Conservation (phyloP, 2,113 vertebrate genomes). For the Brachyistius frenatus region DNA sequence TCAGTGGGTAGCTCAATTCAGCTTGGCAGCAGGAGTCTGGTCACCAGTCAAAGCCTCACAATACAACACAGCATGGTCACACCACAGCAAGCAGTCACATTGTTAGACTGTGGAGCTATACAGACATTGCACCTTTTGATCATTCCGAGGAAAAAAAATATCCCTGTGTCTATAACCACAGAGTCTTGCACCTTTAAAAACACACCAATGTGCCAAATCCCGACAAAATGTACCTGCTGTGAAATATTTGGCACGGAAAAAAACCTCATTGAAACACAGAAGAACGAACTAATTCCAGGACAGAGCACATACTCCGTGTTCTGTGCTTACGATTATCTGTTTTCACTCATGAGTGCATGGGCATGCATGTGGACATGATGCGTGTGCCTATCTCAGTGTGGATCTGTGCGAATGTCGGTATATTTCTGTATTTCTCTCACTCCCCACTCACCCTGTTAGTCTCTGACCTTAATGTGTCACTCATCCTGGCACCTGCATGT, state of each 20-base stretch:
- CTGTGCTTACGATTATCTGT: not conserved
- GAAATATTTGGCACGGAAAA: not conserved
- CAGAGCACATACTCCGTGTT: not conserved
- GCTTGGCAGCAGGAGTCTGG: constrained; percentile 46
- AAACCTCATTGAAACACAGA: not conserved
- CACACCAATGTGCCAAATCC: not conserved
- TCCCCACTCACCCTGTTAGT: constrained; percentile 47
- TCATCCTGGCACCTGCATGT: constrained; percentile 75
- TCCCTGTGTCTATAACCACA: not conserved
- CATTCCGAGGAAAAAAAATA: not conserved
- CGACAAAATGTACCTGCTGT: not conserved
- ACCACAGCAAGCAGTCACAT: constrained; percentile 26
- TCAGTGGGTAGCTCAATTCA: constrained; percentile 61
- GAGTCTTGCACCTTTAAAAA: constrained; percentile 23
- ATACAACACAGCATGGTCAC: constrained; percentile 45
- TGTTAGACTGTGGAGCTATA: constrained; percentile 26
- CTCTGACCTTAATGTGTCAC: constrained; percentile 79
- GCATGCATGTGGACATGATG: not conserved
- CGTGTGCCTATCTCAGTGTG: not conserved
- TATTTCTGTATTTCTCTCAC: constrained; percentile 28
- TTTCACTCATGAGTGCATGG: constrained; percentile 7
- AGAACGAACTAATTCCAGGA: not conserved
- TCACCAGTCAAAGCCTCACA: constrained; percentile 54
- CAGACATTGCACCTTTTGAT: constrained; percentile 28
- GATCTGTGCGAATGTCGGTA: not conserved